Base-by-base conservation (phyloP, 2,888 invertebrate species). In the Ctenicera cuprea region DNA sequence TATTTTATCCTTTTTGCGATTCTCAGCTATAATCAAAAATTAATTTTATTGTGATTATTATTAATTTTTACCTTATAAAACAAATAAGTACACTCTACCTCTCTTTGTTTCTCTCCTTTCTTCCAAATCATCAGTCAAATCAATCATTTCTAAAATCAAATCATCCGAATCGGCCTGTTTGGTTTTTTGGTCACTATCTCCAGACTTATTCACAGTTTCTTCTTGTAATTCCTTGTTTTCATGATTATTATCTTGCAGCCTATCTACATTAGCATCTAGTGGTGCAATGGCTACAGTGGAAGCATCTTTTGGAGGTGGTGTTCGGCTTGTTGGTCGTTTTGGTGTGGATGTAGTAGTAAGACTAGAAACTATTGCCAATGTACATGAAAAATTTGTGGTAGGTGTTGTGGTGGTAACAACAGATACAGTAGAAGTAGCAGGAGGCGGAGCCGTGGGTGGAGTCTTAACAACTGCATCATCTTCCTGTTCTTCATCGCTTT, bases 401-500 rank as follows among this genome's bases (percentile, higher is more conserved):
- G 12, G 9, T n/a, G 30, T 12, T 18, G 16, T 20, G 41, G 41
- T n/a, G 33, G 20, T 7, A 26, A 41, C 5, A 16, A 54, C 20
- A 30, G 57, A 14, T 4, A 33, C 22, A 14, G 64, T 38, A 12
- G 38, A 20, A 26, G 26, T 3, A 50, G 61, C 54, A 48, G 71
- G 48, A n/a, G 61, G 14, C 14, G 59, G 18, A 18, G 37, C 26
- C n/a, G 30, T 18, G 1, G 62, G 61, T 11, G 50, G n/a, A 12
- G 71, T 73, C 48, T 66, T 63, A 11, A 37, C 61, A 45, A 37
- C 52, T 11, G 45, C 12, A 20, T 45, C 65, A 9, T 71, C 74
- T 14, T 79, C 80, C 9, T 90, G 91, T 14, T 93, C 93, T 9
- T 92, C 93, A n/a, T 91, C 91, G 76, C 94, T 94, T 18, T 92